A percentile compares a stretch with the other conserved stretches of the same genome.
phyloP scores from a whole-genome alignment of 2,113 vertebrate genomes.

The Pangasianodon gigas region DNA sequence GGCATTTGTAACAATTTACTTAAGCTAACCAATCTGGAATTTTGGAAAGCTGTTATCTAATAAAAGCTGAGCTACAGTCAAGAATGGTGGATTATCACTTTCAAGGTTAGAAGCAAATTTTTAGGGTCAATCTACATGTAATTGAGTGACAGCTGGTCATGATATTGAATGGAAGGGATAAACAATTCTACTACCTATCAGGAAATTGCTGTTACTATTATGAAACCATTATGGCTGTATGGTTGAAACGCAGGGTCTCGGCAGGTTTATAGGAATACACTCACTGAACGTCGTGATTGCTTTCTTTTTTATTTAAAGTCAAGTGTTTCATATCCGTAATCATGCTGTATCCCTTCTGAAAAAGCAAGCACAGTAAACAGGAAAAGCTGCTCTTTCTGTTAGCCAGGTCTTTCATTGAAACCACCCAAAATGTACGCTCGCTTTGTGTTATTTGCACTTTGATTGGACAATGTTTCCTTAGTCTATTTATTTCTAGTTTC shows the following conservation, averaged over 20 bases:
- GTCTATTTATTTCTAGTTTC: background rate
- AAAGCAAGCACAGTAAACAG: background rate
- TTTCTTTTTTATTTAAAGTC: background rate
- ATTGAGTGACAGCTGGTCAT: background rate
- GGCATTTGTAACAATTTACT: slow-evolving; percentile 27
- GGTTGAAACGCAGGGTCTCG: background rate
- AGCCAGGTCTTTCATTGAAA: background rate
- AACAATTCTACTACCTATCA: background rate
- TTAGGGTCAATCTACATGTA: background rate
- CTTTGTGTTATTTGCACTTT: background rate
- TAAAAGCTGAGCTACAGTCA: background rate
- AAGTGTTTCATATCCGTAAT: background rate
- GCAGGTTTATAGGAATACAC: background rate
- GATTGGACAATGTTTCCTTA: background rate
- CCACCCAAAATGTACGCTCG: background rate
- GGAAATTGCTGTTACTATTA: background rate
- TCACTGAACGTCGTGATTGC: background rate
- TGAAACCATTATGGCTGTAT: background rate
- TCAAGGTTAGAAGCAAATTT: background rate
- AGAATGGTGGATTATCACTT: background rate
- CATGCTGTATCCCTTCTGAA: background rate
- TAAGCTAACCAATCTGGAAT: slow-evolving; percentile 15
- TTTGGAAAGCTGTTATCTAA: background rate
- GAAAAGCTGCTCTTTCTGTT: background rate
- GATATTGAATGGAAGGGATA: background rate